Percentiles rank a stretch among this genome's conserved stretches.
Evolutionary conservation across 2,113 vertebrate species (phyloP).

Genomic region (Taxidea taxus): DNA sequence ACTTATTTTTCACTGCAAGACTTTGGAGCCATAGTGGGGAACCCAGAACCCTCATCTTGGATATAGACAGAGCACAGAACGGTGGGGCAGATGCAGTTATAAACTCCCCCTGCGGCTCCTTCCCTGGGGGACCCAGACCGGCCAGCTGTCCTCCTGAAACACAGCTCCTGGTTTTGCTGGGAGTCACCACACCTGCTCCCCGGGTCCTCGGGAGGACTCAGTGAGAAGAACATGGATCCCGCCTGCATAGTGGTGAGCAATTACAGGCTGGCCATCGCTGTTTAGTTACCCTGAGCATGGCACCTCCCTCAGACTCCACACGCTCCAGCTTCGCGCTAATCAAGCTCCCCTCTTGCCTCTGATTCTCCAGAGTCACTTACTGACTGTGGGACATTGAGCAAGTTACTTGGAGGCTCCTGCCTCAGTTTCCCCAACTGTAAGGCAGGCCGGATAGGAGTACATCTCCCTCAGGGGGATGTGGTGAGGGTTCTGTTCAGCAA

Average conservation of each 20-base stretch:
- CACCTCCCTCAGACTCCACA: background rate
- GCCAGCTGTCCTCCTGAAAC: background rate
- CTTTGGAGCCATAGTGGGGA: background rate
- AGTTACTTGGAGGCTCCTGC: background rate
- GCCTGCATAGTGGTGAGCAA: fast-evolving
- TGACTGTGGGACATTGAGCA: background rate
- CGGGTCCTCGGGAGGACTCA: background rate
- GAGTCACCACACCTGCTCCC: background rate
- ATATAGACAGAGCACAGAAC: background rate
- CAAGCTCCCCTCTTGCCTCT: background rate
- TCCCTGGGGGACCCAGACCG: background rate
- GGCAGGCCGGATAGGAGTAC: background rate
- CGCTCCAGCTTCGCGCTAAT: background rate
- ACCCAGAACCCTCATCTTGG: background rate
- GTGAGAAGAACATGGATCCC: background rate
- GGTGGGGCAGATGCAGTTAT: fast-evolving
- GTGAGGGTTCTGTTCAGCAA: background rate
- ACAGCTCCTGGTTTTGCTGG: fast-evolving
- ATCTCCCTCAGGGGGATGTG: background rate
- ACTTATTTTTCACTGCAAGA: background rate
- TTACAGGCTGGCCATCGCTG: background rate
- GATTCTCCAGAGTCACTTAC: background rate
- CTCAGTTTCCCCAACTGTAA: background rate
- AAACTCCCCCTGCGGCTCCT: fast-evolving
- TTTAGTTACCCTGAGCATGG: background rate